Percentiles rank a stretch among this genome's conserved stretches.
These are phyloP conservation scores for Toxonevra muliebris DNA, from an alignment of 2,888 invertebrate genomes.

Conservation along the genomic window DNA sequence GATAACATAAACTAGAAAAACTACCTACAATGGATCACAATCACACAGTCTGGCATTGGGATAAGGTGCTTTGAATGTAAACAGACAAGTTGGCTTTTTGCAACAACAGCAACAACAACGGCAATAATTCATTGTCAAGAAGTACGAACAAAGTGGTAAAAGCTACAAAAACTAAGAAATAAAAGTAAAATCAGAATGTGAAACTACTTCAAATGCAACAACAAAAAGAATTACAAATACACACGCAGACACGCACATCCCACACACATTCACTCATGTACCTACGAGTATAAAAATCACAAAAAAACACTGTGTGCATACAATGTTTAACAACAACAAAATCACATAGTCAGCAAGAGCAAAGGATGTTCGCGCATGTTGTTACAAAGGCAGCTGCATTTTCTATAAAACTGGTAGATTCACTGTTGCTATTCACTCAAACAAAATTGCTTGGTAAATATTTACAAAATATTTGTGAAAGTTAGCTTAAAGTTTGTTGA, in stretches of 20 bases:
- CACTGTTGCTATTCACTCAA: no score
- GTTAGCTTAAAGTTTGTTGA: no score
- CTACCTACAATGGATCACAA: no score
- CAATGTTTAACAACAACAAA: not conserved
- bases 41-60: no score
- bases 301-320: no score
- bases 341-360: not conserved
- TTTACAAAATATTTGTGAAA: no score
- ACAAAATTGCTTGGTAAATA: no score
- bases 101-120: constrained; percentile 9
- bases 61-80: not conserved
- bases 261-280: not conserved
- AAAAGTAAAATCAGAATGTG: not conserved
- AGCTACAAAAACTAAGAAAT: not conserved
- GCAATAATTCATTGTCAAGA: constrained; percentile 37
- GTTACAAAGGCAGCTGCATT: constrained; percentile 49
- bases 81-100: not conserved
- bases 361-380: constrained; percentile 34
- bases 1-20: no score
- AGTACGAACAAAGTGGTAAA: constrained; percentile 1
- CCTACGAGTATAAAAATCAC: no score
- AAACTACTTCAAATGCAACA: constrained; percentile 1
- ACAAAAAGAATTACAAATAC: constrained; percentile 2
- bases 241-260: not conserved
- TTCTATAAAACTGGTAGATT: constrained; percentile 17